Evolutionary conservation across 2,888 invertebrate genomes (phyloP).

Genomic region (Podotricha telesiphe): DNA sequence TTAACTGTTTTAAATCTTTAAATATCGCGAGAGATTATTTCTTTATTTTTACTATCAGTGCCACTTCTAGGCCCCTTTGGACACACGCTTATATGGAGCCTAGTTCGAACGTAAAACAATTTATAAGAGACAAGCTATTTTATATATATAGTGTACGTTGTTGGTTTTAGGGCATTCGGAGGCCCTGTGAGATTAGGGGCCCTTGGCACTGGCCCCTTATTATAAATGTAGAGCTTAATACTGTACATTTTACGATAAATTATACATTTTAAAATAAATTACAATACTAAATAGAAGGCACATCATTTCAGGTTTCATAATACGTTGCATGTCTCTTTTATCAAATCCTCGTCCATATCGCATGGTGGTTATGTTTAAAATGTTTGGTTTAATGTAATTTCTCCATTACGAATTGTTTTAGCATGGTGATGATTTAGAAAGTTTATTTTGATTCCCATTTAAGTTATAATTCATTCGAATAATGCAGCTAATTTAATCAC

Average conservation of each 20-base stretch:
- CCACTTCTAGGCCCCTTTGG: too few species aligned
- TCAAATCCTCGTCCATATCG: constrained; percentile 58
- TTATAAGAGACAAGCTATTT: too few species aligned
- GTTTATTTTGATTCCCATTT: background rate
- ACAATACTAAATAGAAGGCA: constrained; percentile 60
- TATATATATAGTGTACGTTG: too few species aligned
- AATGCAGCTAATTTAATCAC: background rate
- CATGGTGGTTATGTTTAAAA: constrained; percentile 52
- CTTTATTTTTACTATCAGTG: too few species aligned
- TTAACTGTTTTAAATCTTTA: background rate
- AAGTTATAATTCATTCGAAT: background rate
- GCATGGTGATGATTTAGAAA: constrained; percentile 34
- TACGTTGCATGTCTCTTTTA: constrained; percentile 70
- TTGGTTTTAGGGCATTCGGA: too few species aligned
- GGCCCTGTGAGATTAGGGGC: too few species aligned
- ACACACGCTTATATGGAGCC: too few species aligned
- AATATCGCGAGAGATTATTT: too few species aligned
- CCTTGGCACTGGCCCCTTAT: too few species aligned
- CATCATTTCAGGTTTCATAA: constrained; percentile 62
- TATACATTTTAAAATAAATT: too few species aligned
- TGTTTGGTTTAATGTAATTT: constrained; percentile 39
- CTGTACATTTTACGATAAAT: background rate
- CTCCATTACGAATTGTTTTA: constrained; percentile 6
- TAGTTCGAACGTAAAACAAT: too few species aligned
- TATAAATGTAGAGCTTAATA: too few species aligned